phyloP scores from a whole-genome alignment of 2,113 vertebrate genomes.

The Heteronetta atricapilla region DNA sequence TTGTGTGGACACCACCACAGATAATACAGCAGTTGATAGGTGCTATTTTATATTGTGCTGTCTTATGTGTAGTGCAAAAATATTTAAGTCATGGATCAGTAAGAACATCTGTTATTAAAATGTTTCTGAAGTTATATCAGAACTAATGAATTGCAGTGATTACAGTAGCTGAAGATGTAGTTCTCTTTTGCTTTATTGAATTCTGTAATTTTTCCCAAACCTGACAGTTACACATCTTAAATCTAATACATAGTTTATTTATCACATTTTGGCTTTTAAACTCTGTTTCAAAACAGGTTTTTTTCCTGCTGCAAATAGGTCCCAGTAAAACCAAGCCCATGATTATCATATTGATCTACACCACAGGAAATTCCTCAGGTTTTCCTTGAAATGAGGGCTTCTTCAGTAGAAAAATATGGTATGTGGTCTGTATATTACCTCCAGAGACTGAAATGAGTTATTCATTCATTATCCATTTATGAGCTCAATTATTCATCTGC shows the following conservation, averaged over 20 bases:
- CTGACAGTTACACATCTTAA: background rate
- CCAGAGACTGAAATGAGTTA: constrained; percentile 10
- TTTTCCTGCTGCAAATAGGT: background rate
- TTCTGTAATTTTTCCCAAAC: background rate
- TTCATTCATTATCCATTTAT: constrained; percentile 27
- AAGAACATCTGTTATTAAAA: background rate
- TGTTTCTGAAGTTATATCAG: background rate
- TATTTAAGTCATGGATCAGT: background rate
- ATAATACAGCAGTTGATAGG: background rate
- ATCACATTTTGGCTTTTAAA: background rate
- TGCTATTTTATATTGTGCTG: background rate
- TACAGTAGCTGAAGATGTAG: background rate
- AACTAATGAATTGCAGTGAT: background rate
- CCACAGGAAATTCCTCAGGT: background rate
- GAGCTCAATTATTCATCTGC: constrained; percentile 20
- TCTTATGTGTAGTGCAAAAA: background rate
- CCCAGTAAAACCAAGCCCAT: background rate
- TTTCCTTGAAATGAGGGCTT: background rate
- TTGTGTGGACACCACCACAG: background rate
- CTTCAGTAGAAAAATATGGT: background rate
- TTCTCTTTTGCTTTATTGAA: background rate
- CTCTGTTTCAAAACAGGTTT: background rate
- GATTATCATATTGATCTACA: background rate
- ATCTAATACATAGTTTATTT: background rate
- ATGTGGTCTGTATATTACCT: background rate